Conservation (phyloP, 2,888 invertebrate species). For the Augochlorella aurata region DNA sequence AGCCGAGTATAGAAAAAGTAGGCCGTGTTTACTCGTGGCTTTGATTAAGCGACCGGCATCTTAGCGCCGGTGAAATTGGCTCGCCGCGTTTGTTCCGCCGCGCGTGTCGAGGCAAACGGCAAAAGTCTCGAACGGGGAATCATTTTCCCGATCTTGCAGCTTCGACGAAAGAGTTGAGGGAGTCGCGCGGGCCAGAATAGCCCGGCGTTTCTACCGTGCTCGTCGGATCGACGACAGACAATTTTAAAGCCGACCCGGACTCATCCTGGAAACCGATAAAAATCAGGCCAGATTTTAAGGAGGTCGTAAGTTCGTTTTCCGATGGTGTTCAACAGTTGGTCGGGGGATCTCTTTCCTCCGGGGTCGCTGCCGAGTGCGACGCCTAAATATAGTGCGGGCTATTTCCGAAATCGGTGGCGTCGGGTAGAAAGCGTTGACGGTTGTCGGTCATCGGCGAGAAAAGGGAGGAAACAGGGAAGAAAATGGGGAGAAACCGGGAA, state of each 20-base stretch:
- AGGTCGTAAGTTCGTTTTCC: conserved; percentile 58
- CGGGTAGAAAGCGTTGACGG: background rate
- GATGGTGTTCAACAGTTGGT: conserved; percentile 37
- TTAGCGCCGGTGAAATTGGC: conserved; percentile 61
- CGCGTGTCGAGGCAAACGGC: conserved; percentile 44
- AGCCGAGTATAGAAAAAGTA: conserved; percentile 48
- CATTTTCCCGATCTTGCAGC: background rate
- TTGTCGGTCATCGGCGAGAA: conserved; percentile 30
- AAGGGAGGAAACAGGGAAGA: conserved; percentile 16
- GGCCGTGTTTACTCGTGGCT: conserved; percentile 68
- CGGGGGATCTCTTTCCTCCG: conserved; percentile 17
- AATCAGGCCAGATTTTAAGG: conserved; percentile 29
- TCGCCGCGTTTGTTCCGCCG: conserved; percentile 35
- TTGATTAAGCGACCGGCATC: conserved; percentile 67
- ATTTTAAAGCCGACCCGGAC: conserved; percentile 9
- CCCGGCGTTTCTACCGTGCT: background rate
- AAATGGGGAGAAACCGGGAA: conserved; percentile 14
- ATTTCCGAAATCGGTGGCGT: conserved; percentile 54
- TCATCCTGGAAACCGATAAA: conserved; percentile 37
- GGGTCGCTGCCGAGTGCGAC: conserved; percentile 35
- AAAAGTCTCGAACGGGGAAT: background rate
- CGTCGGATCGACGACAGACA: conserved; percentile 14
- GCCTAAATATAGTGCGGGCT: conserved; percentile 61
- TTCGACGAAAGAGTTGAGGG: background rate
- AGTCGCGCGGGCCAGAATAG: background rate